Percentiles rank a stretch among this genome's conserved stretches.
Evolutionary conservation across 2,888 invertebrate genomes (phyloP).

Genomic region (Pandemis heparana): DNA sequence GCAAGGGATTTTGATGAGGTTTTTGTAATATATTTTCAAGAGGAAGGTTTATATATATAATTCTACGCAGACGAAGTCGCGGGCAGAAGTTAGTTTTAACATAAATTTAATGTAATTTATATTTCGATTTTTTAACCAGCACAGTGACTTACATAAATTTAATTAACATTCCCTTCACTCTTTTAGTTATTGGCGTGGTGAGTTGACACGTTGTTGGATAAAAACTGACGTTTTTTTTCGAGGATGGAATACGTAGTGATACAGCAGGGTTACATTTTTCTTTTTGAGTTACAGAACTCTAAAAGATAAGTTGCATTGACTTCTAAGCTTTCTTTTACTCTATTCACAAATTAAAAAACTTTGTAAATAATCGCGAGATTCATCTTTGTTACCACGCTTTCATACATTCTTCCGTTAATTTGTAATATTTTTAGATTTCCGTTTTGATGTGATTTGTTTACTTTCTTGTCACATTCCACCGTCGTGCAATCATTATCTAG

Average conservation of each 20-base stretch:
- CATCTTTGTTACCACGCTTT: background rate
- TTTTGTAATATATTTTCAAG: too few species aligned
- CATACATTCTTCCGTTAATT: background rate
- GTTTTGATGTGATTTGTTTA: conserved; percentile 7
- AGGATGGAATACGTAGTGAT: too few species aligned
- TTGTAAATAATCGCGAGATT: background rate
- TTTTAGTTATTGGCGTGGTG: background rate
- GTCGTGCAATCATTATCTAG: conserved; percentile 11
- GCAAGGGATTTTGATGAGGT: too few species aligned
- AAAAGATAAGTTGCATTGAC: too few species aligned
- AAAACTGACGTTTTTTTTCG: too few species aligned
- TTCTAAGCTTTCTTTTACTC: too few species aligned
- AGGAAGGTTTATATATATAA: too few species aligned
- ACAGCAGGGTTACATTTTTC: too few species aligned
- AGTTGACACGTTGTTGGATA: background rate
- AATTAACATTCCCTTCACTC: background rate
- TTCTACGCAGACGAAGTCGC: too few species aligned
- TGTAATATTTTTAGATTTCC: conserved; percentile 12
- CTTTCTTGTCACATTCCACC: conserved; percentile 12
- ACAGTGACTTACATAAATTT: background rate
- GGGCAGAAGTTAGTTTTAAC: too few species aligned
- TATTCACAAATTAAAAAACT: background rate
- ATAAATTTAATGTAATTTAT: too few species aligned
- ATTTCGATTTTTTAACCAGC: background rate
- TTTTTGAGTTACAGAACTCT: too few species aligned